Evolutionary conservation across 1,140 invertebrate genomes (phyloP).

Genomic region (Elymnias hypermnestra): DNA sequence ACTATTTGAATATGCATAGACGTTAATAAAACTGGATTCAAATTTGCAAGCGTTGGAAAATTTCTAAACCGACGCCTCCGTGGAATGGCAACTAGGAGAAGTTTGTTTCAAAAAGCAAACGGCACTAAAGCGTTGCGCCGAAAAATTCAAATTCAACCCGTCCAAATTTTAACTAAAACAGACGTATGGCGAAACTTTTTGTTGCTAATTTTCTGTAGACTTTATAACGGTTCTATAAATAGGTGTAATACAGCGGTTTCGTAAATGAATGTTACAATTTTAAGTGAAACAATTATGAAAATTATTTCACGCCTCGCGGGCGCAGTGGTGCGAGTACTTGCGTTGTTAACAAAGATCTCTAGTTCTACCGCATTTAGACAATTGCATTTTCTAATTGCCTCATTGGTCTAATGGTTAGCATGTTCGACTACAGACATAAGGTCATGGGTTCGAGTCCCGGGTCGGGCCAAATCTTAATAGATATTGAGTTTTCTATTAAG

Average conservation of each 20-base stretch:
- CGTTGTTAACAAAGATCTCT: too few species aligned
- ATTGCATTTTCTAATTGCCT: too few species aligned
- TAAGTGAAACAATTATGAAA: too few species aligned
- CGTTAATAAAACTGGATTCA: constrained; percentile 52
- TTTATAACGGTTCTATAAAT: not conserved
- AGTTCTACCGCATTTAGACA: too few species aligned
- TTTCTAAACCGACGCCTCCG: constrained; percentile 40
- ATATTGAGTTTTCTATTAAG: too few species aligned
- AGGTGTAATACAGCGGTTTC: not conserved
- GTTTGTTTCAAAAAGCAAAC: constrained; percentile 56
- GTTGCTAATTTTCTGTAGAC: constrained; percentile 7
- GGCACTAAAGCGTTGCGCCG: constrained; percentile 22
- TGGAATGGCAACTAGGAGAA: constrained; percentile 43
- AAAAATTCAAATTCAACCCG: constrained; percentile 46
- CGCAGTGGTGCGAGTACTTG: too few species aligned
- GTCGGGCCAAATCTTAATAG: too few species aligned
- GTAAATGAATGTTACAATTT: not conserved
- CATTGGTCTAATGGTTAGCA: too few species aligned
- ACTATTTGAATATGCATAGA: constrained; percentile 63
- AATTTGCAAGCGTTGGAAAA: constrained; percentile 37
- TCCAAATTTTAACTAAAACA: constrained; percentile 15
- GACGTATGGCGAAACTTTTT: constrained; percentile 12
- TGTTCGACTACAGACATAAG: too few species aligned
- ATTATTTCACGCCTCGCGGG: too few species aligned
- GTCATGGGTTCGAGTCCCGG: too few species aligned